phyloP scores from a whole-genome alignment of 2,888 invertebrate genomes.

The Drosophila bunnanda region DNA sequence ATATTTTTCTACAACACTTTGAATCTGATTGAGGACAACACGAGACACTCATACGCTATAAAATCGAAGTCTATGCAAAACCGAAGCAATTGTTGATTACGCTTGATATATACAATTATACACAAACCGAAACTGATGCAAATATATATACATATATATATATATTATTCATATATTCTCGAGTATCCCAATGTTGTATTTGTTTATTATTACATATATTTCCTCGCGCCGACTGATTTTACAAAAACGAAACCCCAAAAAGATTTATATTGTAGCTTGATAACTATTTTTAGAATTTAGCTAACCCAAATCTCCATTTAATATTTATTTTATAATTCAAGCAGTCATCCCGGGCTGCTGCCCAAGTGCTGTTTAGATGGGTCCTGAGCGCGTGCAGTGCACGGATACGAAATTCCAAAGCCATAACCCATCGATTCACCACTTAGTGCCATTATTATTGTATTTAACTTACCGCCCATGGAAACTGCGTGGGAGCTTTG shows the following conservation, averaged over 20 bases:
- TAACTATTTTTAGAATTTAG: slow-evolving; percentile 55
- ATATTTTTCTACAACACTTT: slow-evolving; percentile 74
- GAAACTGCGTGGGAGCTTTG: not conserved
- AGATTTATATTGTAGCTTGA: slow-evolving; percentile 49
- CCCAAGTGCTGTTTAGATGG: slow-evolving; percentile 34
- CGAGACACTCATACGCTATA: slow-evolving; percentile 67
- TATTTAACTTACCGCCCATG: slow-evolving; percentile 6
- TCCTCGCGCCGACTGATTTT: slow-evolving; percentile 63
- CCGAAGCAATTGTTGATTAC: slow-evolving; percentile 77
- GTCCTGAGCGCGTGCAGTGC: slow-evolving; percentile 55
- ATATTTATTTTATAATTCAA: slow-evolving; percentile 50
- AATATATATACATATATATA: too few species aligned
- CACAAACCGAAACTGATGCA: slow-evolving; percentile 13
- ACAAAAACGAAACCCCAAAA: slow-evolving; percentile 30
- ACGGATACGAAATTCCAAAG: slow-evolving; percentile 12
- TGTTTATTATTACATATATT: slow-evolving; percentile 42
- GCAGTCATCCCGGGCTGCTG: slow-evolving; percentile 7
- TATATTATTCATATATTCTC: slow-evolving; percentile 34
- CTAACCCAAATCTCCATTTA: slow-evolving; percentile 44
- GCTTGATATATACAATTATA: slow-evolving; percentile 63
- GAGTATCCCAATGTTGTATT: slow-evolving; percentile 41
- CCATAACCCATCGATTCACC: slow-evolving; percentile 41
- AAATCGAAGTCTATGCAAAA: slow-evolving; percentile 60
- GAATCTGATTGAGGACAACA: slow-evolving; percentile 71
- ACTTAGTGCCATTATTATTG: slow-evolving; percentile 29